phyloP scores from a whole-genome alignment of 2,113 vertebrate species.

The Mohoua ochrocephala region DNA sequence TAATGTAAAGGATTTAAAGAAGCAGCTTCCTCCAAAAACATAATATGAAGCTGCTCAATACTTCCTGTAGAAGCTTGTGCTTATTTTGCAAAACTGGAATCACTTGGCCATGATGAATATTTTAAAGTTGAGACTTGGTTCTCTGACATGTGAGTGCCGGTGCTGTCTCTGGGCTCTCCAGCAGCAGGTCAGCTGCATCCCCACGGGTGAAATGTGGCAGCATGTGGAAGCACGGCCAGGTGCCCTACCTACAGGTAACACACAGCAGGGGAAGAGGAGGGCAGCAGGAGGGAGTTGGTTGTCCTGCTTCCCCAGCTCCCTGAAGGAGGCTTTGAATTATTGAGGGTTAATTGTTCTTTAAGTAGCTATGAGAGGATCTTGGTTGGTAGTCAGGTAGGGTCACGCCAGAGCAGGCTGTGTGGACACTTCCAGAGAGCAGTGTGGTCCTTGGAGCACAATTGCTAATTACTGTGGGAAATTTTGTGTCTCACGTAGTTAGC shows the following conservation, averaged over 20 bases:
- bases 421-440: background rate
- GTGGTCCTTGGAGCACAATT: background rate
- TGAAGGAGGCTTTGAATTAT: background rate
- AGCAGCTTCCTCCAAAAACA: background rate
- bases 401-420: background rate
- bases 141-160: background rate
- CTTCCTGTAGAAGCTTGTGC: background rate
- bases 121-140: background rate
- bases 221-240: background rate
- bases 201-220: accelerated
- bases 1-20: background rate
- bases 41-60: background rate
- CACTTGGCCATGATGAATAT: background rate
- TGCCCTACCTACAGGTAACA: background rate
- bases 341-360: background rate
- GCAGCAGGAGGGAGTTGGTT: background rate
- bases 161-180: background rate
- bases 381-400: background rate
- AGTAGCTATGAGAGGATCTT: background rate
- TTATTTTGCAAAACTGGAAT: background rate
- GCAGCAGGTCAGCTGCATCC: background rate
- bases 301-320: background rate
- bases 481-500: background rate
- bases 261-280: background rate
- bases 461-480: background rate